Base-by-base conservation (phyloP, 64 coral and sea anemone genomes). In the Porites australiensis region DNA sequence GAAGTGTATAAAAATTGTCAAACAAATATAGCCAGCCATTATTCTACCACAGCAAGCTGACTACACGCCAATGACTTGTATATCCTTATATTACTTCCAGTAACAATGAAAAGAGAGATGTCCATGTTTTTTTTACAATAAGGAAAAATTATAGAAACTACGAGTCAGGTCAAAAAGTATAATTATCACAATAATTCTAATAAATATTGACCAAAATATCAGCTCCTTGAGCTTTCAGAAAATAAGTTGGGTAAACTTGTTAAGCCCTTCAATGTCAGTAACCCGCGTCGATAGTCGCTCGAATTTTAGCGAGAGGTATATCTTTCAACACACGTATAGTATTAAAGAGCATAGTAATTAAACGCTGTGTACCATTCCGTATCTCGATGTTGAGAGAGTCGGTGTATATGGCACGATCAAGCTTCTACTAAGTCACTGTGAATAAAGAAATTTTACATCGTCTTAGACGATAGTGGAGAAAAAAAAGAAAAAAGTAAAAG, bases 371-470 rank as follows among this genome's bases (percentile, higher is more conserved):
- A 57, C 12, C 54, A 57, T 1, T 57, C 12, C 54, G 54, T 57
- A 19, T 50, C 8, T 50, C 50, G 18, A n/a, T 3, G 2, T 10
- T 77, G 9, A 22, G 22, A 54, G 16, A 20, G 16, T 53, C n/a
- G 11, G 66, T 27, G 14, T 9, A 44, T 3, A 44, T 80, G 3
- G 11, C 12, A 11, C 61, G 13, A 43, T 80, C n/a, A 22, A 69
- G 1, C 66, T 20, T 20, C 66, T 69, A 37, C 27, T 19, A 69
- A n/a, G 53, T 37, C 45, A 12, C 52, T 61, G 18, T 80, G 14
- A 44, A 80, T 55, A 80, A 58, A 61, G n/a, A 15, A 80, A 58
- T 55, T 80, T 80, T 16, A 80, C 55, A 80, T 82, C 79, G 79
- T 82, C 60, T 18, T 82, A 0, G n/a, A 84, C 59, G 59, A 69